Conservation (phyloP, 2,797 vertebrate genomes). For the Lacerta viridis region DNA sequence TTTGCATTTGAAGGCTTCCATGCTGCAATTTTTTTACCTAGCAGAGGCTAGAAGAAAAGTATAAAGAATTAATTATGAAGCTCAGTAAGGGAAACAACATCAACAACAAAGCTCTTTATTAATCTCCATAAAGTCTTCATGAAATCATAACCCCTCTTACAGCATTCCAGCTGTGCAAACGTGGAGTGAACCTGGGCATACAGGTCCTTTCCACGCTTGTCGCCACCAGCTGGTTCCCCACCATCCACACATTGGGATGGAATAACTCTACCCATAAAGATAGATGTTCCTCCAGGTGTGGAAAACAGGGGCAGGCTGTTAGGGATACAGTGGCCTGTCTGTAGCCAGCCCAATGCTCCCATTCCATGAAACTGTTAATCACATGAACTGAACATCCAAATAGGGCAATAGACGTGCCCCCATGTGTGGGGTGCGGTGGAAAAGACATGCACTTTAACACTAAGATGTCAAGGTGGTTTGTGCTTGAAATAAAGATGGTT, state of each 20-base stretch:
- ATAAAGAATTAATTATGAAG: neutral
- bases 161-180: neutral
- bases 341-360: neutral
- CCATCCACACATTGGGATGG: neutral
- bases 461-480: neutral
- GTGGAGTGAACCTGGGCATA: neutral
- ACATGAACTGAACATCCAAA: neutral
- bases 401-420: neutral
- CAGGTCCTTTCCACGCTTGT: too few relatives aligned
- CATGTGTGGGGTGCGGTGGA: too few relatives aligned
- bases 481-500: neutral
- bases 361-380: neutral
- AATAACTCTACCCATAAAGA: neutral
- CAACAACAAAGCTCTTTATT: neutral
- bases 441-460: too few relatives aligned
- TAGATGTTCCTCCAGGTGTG: too few relatives aligned
- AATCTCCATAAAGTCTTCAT: neutral
- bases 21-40: neutral
- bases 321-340: neutral
- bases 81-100: neutral
- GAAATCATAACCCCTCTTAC: neutral
- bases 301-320: neutral
- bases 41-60: neutral
- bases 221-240: neutral
- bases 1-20: neutral